These are phyloP conservation scores for Crossaster papposus DNA, from an alignment of 53 echinoderm and acorn worm genomes.

Conservation along the genomic window DNA sequence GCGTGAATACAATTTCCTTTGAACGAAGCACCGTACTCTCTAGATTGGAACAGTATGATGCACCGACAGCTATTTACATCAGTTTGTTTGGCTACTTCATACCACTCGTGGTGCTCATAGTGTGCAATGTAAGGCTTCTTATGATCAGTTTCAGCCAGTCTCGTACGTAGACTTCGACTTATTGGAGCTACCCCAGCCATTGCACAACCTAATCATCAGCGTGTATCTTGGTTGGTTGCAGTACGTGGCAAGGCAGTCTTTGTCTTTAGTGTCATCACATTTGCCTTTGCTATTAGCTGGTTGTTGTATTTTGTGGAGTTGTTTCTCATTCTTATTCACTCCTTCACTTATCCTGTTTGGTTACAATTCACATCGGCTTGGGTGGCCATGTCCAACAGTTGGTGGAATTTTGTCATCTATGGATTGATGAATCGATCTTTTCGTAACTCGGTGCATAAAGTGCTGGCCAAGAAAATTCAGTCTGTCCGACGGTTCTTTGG, in stretches of 20 bases:
- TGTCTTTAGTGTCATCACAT: slow-evolving; percentile 24
- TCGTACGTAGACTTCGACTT: slow-evolving; percentile 9
- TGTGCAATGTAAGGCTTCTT: not conserved
- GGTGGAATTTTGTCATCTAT: slow-evolving; percentile 36
- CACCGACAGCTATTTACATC: slow-evolving; percentile 18
- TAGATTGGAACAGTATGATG: slow-evolving; percentile 15
- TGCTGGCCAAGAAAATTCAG: slow-evolving; percentile 14
- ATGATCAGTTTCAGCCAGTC: slow-evolving; percentile 13
- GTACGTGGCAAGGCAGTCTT: slow-evolving; percentile 12
- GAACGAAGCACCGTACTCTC: slow-evolving; percentile 18
- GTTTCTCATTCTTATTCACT: slow-evolving; percentile 10
- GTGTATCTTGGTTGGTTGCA: slow-evolving; percentile 7
- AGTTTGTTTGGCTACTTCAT: not conserved
- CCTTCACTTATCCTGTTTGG: not conserved
- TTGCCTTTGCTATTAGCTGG: slow-evolving; percentile 27
- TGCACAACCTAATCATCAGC: not conserved
- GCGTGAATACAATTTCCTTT: not conserved
- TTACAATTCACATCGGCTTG: not conserved
- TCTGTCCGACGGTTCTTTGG: not conserved
- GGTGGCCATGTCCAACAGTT: slow-evolving; percentile 10
- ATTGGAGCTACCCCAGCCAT: slow-evolving; percentile 9
- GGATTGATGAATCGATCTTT: slow-evolving; percentile 21
- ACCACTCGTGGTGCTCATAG: not conserved
- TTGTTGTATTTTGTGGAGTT: slow-evolving; percentile 18
- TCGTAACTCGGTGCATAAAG: not conserved